Evolutionary conservation across 2,113 vertebrate genomes (phyloP).

Genomic region (Empidonax alnorum): DNA sequence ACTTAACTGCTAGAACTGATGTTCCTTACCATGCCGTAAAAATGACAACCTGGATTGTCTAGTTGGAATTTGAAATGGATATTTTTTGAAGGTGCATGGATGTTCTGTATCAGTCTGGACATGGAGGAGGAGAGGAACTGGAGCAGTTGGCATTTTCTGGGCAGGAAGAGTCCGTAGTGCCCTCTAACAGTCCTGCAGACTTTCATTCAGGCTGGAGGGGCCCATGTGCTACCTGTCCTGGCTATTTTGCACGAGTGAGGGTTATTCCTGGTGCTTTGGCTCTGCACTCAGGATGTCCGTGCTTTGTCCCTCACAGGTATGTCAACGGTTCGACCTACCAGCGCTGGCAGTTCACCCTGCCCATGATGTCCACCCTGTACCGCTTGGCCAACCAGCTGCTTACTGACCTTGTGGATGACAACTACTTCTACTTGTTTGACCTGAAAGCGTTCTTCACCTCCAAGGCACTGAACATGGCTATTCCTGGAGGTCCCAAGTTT

Average conservation of each 20-base stretch:
- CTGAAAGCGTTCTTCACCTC: constrained; percentile 98
- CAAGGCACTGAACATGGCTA: constrained; percentile 98
- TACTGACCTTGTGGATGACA: constrained; percentile 95
- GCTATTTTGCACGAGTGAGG: not conserved
- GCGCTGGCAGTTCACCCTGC: constrained; percentile 97
- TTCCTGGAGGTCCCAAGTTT: constrained; percentile 97
- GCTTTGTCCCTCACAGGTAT: constrained; percentile 73
- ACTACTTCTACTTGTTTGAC: constrained; percentile 98
- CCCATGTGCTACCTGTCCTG: accelerated
- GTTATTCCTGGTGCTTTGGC: not conserved
- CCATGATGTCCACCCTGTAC: constrained; percentile 99
- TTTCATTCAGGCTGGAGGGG: not conserved
- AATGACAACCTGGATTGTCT: not conserved
- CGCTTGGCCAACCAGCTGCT: constrained; percentile 96
- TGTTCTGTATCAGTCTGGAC: not conserved
- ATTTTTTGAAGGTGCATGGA: not conserved
- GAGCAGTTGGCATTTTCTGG: not conserved
- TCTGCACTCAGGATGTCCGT: not conserved
- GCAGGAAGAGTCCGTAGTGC: not conserved
- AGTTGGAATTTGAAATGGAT: not conserved
- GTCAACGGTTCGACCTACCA: constrained; percentile 97
- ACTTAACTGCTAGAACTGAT: not conserved
- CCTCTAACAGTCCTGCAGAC: not conserved
- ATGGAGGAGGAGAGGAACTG: not conserved
- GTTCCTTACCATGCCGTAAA: not conserved